Evolutionary conservation across 2,113 vertebrate genomes (phyloP).

Genomic region (Lophotis ruficrista): DNA sequence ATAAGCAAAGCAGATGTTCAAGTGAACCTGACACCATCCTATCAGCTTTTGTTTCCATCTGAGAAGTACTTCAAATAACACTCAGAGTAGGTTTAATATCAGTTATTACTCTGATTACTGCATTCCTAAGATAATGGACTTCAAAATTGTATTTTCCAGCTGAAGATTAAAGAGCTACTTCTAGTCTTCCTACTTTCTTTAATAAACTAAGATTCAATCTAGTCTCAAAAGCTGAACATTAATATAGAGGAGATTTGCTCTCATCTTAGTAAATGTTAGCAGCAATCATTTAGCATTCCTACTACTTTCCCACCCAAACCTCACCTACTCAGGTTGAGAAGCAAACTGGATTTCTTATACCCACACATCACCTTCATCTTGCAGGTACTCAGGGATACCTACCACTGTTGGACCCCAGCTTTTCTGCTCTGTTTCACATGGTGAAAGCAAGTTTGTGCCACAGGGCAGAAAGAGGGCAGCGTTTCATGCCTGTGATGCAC

Average conservation of each 20-base stretch:
- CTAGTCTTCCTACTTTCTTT: constrained; percentile 67
- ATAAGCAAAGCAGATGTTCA: constrained; percentile 36
- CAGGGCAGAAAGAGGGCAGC: not conserved
- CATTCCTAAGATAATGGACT: constrained; percentile 68
- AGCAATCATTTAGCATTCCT: constrained; percentile 65
- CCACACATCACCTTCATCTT: not conserved
- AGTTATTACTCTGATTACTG: constrained; percentile 66
- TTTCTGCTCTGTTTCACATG: constrained; percentile 11
- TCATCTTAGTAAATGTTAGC: constrained; percentile 61
- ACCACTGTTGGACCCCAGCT: not conserved
- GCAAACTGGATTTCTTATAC: not conserved
- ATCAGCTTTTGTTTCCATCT: constrained; percentile 50
- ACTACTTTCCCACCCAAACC: constrained; percentile 67
- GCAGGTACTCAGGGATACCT: not conserved
- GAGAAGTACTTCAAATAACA: constrained; percentile 69
- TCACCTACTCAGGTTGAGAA: constrained; percentile 21
- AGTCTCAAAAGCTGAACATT: constrained; percentile 67
- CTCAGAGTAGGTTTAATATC: constrained; percentile 56
- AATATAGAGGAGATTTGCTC: constrained; percentile 72
- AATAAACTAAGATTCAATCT: constrained; percentile 69
- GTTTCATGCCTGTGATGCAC: not conserved
- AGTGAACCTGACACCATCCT: not conserved
- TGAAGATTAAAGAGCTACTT: constrained; percentile 75
- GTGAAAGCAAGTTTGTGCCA: constrained; percentile 33
- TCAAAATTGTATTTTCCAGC: constrained; percentile 73